Evolutionary conservation across 1,140 invertebrate genomes (phyloP).

Genomic region (Drosophila melanogaster): DNA sequence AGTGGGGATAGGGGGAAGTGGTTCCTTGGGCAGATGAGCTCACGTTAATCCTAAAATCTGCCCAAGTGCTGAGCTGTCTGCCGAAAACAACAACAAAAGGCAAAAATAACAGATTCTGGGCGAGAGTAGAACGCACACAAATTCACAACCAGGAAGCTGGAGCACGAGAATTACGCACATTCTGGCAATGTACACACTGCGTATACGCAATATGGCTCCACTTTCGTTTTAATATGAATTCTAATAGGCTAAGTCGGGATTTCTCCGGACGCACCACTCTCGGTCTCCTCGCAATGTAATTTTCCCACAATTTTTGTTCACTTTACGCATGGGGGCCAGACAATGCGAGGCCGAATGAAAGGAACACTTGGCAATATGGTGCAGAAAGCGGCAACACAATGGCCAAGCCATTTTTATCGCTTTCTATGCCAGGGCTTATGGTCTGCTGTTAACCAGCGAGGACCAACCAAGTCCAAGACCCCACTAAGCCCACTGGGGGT

Average conservation of each 20-base stretch:
- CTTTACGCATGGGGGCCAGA: conserved; percentile 69
- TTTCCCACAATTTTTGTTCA: conserved; percentile 81
- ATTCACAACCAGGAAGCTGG: neutral
- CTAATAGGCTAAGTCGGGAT: conserved; percentile 82
- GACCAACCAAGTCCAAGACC: neutral
- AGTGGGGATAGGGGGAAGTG: conserved; percentile 14
- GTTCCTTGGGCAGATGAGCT: conserved; percentile 33
- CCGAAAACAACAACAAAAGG: conserved; percentile 27
- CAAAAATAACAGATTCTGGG: conserved; percentile 68
- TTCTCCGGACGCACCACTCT: conserved; percentile 42
- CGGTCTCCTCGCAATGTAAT: conserved; percentile 67
- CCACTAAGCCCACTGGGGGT: conserved; percentile 13
- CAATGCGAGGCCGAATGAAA: conserved; percentile 50
- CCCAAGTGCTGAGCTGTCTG: conserved; percentile 72
- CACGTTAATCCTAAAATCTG: conserved; percentile 81
- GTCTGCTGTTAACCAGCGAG: conserved; percentile 74
- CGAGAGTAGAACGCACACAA: conserved; percentile 38
- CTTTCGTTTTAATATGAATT: conserved; percentile 83
- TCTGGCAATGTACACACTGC: conserved; percentile 52
- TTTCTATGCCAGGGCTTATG: conserved; percentile 72
- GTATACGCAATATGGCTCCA: conserved; percentile 82
- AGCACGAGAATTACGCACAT: conserved; percentile 38
- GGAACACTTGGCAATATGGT: conserved; percentile 63
- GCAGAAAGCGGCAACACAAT: conserved; percentile 50
- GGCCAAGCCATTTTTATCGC: conserved; percentile 80